Conservation (phyloP, 2,888 invertebrate genomes). For the Sthenelais limicola region DNA sequence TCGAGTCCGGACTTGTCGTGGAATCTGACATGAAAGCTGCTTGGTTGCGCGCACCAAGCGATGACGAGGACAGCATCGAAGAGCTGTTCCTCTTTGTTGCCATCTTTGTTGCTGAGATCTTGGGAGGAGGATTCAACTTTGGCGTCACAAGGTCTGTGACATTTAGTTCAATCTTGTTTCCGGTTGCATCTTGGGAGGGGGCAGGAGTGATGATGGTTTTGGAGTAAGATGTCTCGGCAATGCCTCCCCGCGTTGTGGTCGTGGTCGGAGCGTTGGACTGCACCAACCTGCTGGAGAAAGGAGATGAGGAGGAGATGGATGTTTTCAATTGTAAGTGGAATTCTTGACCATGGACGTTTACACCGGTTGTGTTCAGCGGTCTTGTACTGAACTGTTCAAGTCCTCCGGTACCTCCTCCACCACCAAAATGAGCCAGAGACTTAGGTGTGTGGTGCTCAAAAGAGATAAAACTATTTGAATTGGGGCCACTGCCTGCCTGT, state of each 20-base stretch:
- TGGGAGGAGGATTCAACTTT: slow-evolving; percentile 50
- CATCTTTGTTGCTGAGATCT: slow-evolving; percentile 38
- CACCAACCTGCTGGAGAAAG: background rate
- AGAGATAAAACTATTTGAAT: background rate
- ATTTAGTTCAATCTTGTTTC: slow-evolving; percentile 44
- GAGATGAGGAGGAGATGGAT: slow-evolving; percentile 3
- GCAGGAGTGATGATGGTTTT: slow-evolving; percentile 43
- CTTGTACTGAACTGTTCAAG: slow-evolving; percentile 32
- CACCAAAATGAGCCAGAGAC: too few species aligned
- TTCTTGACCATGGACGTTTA: slow-evolving; percentile 41
- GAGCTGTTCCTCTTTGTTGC: slow-evolving; percentile 14
- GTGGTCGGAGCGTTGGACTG: background rate
- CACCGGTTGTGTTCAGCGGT: slow-evolving; percentile 23
- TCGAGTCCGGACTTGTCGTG: slow-evolving; percentile 34
- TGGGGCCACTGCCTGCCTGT: too few species aligned
- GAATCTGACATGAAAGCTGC: slow-evolving; percentile 17
- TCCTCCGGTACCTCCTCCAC: too few species aligned
- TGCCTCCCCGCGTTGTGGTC: background rate
- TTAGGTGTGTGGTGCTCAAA: too few species aligned
- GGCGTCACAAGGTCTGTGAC: slow-evolving; percentile 43
- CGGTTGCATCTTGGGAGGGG: slow-evolving; percentile 42
- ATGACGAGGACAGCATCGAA: background rate
- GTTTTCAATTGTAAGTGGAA: slow-evolving; percentile 41
- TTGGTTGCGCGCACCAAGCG: too few species aligned
- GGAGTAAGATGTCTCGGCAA: background rate